Conservation (phyloP, 2,797 vertebrate genomes). For the Enteromius treurensis region DNA sequence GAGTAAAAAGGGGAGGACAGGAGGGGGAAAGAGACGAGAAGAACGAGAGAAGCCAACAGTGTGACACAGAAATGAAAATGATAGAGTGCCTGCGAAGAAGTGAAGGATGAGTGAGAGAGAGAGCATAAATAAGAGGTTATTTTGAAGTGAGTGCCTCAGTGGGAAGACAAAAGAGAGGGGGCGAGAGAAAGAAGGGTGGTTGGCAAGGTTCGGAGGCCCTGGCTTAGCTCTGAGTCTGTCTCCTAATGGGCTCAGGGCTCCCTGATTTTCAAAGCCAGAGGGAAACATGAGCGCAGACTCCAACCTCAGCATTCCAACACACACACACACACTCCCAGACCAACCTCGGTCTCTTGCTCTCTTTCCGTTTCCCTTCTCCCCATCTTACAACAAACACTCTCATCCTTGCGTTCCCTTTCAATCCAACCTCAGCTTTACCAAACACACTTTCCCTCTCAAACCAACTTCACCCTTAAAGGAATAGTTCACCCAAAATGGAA, state of each 20-base stretch:
- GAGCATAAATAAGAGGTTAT: slow-evolving; percentile 58
- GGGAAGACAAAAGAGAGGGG: slow-evolving; percentile 48
- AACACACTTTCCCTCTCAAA: slow-evolving; percentile 12
- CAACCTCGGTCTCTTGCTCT: slow-evolving; percentile 24
- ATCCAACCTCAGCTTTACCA: not conserved
- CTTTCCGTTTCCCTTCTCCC: slow-evolving; percentile 25
- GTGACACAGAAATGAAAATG: slow-evolving; percentile 52
- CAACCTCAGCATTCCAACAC: slow-evolving; percentile 52
- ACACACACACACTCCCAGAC: slow-evolving; percentile 28
- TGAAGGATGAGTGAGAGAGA: slow-evolving; percentile 54
- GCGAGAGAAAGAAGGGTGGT: slow-evolving; percentile 24
- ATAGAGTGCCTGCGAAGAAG: slow-evolving; percentile 50
- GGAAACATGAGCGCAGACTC: slow-evolving; percentile 51
- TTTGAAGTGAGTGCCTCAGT: slow-evolving; percentile 48
- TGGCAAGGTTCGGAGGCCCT: slow-evolving; percentile 50
- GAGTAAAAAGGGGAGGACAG: slow-evolving; percentile 14
- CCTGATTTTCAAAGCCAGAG: slow-evolving; percentile 52
- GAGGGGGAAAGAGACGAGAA: slow-evolving; percentile 3
- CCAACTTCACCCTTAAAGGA: slow-evolving; percentile 14
- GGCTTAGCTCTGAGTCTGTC: slow-evolving; percentile 52
- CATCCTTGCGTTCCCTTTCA: slow-evolving; percentile 9
- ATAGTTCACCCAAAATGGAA: slow-evolving; percentile 16
- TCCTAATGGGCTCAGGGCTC: slow-evolving; percentile 49
- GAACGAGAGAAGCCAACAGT: slow-evolving; percentile 37
- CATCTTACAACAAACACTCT: slow-evolving; percentile 42